Evolutionary conservation across 1,140 invertebrate genomes (phyloP).

Genomic region (Anoplophora glabripennis): DNA sequence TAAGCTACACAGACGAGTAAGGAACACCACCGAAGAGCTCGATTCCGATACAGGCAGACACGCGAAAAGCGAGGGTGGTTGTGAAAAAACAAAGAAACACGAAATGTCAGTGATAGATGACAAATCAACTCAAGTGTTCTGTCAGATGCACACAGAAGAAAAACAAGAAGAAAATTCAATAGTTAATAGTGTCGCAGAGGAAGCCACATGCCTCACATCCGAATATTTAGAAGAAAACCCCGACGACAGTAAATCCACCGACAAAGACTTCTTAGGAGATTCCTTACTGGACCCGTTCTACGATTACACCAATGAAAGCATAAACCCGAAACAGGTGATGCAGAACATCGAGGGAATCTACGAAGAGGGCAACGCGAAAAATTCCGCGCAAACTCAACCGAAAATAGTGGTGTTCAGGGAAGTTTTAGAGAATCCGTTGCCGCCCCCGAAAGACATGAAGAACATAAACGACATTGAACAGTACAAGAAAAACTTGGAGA

Average conservation of each 20-base stretch:
- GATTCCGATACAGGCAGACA: too few species aligned
- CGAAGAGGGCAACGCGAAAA: too few species aligned
- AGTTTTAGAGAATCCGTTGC: constrained; percentile 8
- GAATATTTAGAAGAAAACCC: not conserved
- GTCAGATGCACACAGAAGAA: constrained; percentile 1
- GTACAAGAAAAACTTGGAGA: constrained; percentile 13
- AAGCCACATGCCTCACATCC: too few species aligned
- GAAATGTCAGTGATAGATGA: not conserved
- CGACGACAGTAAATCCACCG: not conserved
- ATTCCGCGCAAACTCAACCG: not conserved
- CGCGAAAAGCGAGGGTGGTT: not conserved
- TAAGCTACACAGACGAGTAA: too few species aligned
- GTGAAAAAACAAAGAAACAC: not conserved
- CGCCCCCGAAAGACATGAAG: constrained; percentile 21
- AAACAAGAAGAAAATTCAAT: too few species aligned
- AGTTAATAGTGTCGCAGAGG: too few species aligned
- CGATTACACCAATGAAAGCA: too few species aligned
- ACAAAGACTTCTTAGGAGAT: not conserved
- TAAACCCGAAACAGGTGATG: too few species aligned
- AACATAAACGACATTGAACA: constrained; percentile 15
- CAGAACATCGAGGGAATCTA: too few species aligned
- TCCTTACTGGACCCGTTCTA: not conserved
- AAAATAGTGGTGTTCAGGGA: constrained; percentile 16
- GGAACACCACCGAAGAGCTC: too few species aligned
- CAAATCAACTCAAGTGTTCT: constrained; percentile 9